A percentile compares a stretch with the other conserved stretches of the same genome.
Evolutionary conservation across 2,113 vertebrate genomes (phyloP).

Genomic region (Ceuthmochares aereus): DNA sequence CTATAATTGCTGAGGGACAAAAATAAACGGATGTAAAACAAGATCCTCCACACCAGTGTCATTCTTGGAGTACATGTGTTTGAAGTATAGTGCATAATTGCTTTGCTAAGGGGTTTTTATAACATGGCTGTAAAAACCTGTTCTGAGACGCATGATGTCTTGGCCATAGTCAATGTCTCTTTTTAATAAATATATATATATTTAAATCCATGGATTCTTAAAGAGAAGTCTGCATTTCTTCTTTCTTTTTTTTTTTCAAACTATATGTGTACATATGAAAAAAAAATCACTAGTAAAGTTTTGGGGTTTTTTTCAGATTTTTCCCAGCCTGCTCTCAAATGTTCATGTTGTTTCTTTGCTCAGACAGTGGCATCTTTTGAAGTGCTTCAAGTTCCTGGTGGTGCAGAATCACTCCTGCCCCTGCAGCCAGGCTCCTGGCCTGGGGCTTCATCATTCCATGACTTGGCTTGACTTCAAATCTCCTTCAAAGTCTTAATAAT

Average conservation of each 20-base stretch:
- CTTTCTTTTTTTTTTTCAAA: not conserved
- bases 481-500: not conserved
- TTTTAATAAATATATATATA: constrained; percentile 72
- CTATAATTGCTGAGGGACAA: constrained; percentile 76
- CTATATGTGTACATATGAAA: not conserved
- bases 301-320: not conserved
- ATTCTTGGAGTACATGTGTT: constrained; percentile 75
- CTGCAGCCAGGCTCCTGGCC: not conserved
- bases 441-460: not conserved
- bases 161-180: constrained; percentile 56
- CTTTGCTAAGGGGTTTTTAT: constrained; percentile 67
- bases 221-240: constrained; percentile 59
- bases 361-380: not conserved
- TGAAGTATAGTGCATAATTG: constrained; percentile 66
- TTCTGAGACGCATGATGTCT: constrained; percentile 64
- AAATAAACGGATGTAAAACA: constrained; percentile 78
- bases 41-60: constrained; percentile 75
- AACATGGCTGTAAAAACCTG: constrained; percentile 66
- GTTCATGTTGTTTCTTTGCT: not conserved
- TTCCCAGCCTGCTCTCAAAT: not conserved
- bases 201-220: constrained; percentile 66
- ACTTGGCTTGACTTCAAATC: not conserved
- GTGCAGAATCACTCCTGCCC: not conserved
- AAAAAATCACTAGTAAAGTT: not conserved
- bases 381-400: not conserved